Base-by-base conservation (phyloP, 2,888 invertebrate genomes). In the Hedychridium roseum region DNA sequence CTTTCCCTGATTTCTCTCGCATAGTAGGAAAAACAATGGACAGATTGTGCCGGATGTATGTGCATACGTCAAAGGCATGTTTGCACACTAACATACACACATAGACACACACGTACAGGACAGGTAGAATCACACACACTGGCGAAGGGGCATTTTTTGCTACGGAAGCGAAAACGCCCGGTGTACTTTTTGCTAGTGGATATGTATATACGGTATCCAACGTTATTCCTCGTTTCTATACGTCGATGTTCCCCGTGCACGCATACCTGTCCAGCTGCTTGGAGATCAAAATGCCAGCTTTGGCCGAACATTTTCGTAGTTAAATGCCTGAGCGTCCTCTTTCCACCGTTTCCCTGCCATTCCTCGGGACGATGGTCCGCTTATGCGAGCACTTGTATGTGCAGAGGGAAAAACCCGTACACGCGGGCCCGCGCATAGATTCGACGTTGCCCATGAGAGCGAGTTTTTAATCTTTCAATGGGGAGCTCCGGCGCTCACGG, bases 381-480 rank as follows among this genome's bases (percentile, higher is more conserved):
- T 63, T 64, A 55, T 43, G 49, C 48, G 43, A 43, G 39, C 48
- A 57, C 54, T 58, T 58, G 58, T 48, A 38, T 50, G 48, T 23
- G 9, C 3, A 36, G 27, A 43, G 36, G 42, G 32, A 50, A 43
- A 38, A 50, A 58, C n/a, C n/a, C n/a, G n/a, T n/a, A n/a, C n/a
- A n/a, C n/a, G n/a, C n/a, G n/a, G 54, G 48, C 49, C 48, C 42
- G 43, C 16, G 61, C 60, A 60, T 54, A 63, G 56, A 66, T 66
- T 63, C 66, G 59, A 54, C 57, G 52, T 59, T 58, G 51, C 50
- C 51, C 54, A 55, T 58, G 50, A 54, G 59, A 61, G 68, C 64
- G 64, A 52, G 65, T 59, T 68, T 67, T 68, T 66, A 69, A 69
- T 69, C 69, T 64, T 67, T 67, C 66, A 68, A 68, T 68, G 64